A percentile compares a stretch with the other conserved stretches of the same genome.
Evolutionary conservation across 2,113 vertebrate genomes (phyloP).

Genomic region (Eonycteris spelaea): DNA sequence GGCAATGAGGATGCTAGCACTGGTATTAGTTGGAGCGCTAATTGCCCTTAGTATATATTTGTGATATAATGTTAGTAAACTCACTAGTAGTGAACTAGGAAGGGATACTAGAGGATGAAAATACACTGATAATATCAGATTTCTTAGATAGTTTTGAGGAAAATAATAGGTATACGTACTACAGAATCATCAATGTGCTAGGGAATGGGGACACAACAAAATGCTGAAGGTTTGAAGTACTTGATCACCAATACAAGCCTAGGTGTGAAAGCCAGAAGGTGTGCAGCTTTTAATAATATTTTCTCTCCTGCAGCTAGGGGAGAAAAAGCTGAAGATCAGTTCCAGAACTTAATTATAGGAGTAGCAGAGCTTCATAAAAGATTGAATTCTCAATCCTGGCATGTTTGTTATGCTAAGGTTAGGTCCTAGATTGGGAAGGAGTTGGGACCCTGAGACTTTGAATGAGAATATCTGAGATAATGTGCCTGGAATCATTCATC

Average conservation of each 20-base stretch:
- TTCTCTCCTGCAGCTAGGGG: background rate
- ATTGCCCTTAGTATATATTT: background rate
- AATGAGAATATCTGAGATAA: background rate
- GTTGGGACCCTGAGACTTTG: background rate
- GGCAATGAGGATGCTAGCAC: background rate
- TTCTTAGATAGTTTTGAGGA: background rate
- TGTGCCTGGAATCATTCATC: background rate
- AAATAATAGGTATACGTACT: background rate
- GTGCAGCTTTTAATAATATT: background rate
- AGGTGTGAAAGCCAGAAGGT: background rate
- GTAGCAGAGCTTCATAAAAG: background rate
- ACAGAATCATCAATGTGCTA: background rate
- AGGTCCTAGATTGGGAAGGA: background rate
- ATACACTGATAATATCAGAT: background rate
- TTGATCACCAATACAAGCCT: background rate
- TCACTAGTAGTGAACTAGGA: background rate
- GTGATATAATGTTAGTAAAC: background rate
- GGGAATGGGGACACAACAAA: background rate
- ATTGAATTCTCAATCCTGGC: background rate
- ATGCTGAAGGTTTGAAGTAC: background rate
- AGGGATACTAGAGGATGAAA: background rate
- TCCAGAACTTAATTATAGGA: background rate
- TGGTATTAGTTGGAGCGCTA: background rate
- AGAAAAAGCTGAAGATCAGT: background rate
- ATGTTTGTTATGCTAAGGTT: background rate